Evolutionary conservation across 1,140 invertebrate species (phyloP), one percentile per base, ranked within the genome.

Genomic region (Zaprionus lachaisei): DNA sequence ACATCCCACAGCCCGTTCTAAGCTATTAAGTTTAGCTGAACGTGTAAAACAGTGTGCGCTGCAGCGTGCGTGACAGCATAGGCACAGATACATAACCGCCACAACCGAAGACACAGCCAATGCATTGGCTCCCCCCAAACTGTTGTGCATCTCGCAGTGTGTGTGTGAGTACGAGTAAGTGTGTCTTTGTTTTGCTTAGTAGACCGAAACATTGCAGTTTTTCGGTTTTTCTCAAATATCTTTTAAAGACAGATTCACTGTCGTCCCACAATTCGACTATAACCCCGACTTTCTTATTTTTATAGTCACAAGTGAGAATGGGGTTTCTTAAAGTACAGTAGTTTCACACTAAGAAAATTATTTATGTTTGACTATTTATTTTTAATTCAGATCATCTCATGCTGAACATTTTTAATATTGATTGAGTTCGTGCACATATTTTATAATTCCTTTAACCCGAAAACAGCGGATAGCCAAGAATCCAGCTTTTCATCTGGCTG

Each of bases 241-340:
- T 60, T 72, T 62, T 63, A 47, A 66, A 55, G 26, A 72, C 74
- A 84, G 69, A 79, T 89, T 89, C 85, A 89, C 85, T 89, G 80
- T 74, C 81, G 58, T 62, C 69, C 54, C 77, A 83, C 56, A 73
- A 73, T 78, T 80, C 57, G 47, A 44, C 51, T 44, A 44, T 31
- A 68, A 74, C 20, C 34, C 24, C 58, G 70, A 81, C 81, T 89
- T 90, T 47, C 41, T 85, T 90, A 75, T 90, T 89, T 87, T 86
- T 83, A 63, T 14, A 54, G 34, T 37, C 44, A 47, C 6, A 20
- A 31, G 11, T 47, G 4, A 24, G 37, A 41, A 12, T 26, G 49
- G 7, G 57, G 12, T 37, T 44, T 15, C 11, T 12, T 4, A 14
- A 0, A 12, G 47, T 28, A 68, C 65, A 72, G 63, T 28, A 31